Conservation (phyloP, 2,797 vertebrate genomes). For the Artibeus lituratus region DNA sequence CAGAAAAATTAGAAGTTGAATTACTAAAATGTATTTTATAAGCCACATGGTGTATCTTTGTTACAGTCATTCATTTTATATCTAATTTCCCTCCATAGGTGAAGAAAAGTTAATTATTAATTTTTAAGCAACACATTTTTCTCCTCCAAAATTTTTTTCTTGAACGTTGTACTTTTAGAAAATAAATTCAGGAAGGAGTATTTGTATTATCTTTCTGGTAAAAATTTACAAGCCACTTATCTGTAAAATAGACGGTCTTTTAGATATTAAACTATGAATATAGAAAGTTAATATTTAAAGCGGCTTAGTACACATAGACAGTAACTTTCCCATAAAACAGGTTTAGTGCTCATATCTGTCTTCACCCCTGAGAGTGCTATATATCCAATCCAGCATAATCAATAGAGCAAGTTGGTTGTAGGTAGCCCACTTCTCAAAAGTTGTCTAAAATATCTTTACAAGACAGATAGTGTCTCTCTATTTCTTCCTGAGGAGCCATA, state of each 20-base stretch:
- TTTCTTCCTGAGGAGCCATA: slow-evolving; percentile 31
- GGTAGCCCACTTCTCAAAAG: slow-evolving; percentile 5
- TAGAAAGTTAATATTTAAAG: slow-evolving; percentile 68
- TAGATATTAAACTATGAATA: slow-evolving; percentile 66
- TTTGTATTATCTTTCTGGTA: slow-evolving; percentile 19
- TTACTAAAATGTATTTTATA: not conserved
- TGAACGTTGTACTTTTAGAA: slow-evolving; percentile 30
- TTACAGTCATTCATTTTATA: not conserved
- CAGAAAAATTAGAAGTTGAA: not conserved
- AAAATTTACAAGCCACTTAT: slow-evolving; percentile 65
- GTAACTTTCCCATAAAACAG: slow-evolving; percentile 54
- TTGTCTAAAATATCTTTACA: slow-evolving; percentile 48
- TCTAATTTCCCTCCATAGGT: not conserved
- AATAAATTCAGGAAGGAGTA: slow-evolving; percentile 38
- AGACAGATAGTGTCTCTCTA: slow-evolving; percentile 22
- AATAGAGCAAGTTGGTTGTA: slow-evolving; percentile 29
- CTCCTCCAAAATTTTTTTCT: not conserved
- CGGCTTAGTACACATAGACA: not conserved
- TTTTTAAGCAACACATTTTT: slow-evolving; percentile 32
- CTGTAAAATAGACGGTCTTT: slow-evolving; percentile 50
- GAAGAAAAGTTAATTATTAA: not conserved
- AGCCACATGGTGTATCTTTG: not conserved
- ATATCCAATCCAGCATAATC: slow-evolving; percentile 63
- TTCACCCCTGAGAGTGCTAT: slow-evolving; percentile 51
- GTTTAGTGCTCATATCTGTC: slow-evolving; percentile 34